phyloP scores from a whole-genome alignment of 2,888 invertebrate species.

The Netelia fuscicornis region DNA sequence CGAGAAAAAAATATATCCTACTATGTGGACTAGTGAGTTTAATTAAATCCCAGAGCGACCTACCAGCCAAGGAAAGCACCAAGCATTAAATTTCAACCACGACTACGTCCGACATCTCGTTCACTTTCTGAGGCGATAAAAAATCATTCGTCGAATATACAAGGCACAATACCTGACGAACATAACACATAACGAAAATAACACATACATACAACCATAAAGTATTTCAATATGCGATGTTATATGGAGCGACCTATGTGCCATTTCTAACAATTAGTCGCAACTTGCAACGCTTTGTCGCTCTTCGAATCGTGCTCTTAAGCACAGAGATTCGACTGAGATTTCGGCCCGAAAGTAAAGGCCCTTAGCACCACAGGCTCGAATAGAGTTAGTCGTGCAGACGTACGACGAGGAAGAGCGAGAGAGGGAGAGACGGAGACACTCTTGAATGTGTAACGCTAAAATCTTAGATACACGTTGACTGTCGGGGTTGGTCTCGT shows the following conservation, averaged over 20 bases:
- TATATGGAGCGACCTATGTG: background rate
- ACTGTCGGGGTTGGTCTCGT: constrained; percentile 69
- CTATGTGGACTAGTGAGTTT: constrained; percentile 78
- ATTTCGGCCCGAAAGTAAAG: constrained; percentile 6
- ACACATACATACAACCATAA: background rate
- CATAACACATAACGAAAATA: constrained; percentile 4
- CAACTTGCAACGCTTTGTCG: constrained; percentile 32
- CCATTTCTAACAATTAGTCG: constrained; percentile 32
- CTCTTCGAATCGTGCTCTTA: background rate
- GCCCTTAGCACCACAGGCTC: constrained; percentile 10
- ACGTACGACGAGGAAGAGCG: background rate
- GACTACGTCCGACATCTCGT: constrained; percentile 29
- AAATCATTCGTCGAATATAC: constrained; percentile 61
- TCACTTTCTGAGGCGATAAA: constrained; percentile 48
- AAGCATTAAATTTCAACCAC: constrained; percentile 53
- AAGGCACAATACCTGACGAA: constrained; percentile 48
- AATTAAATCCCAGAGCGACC: constrained; percentile 79
- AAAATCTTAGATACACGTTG: constrained; percentile 74
- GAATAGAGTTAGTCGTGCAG: constrained; percentile 36
- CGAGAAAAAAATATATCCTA: constrained; percentile 37
- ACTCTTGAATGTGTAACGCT: constrained; percentile 52
- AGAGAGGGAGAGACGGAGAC: constrained; percentile 20
- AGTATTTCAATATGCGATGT: too few species aligned
- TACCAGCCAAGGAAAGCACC: constrained; percentile 70
- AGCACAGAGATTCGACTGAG: constrained; percentile 5